Conservation (phyloP, 2,797 vertebrate species). For the Phyllotis vaccarum region DNA sequence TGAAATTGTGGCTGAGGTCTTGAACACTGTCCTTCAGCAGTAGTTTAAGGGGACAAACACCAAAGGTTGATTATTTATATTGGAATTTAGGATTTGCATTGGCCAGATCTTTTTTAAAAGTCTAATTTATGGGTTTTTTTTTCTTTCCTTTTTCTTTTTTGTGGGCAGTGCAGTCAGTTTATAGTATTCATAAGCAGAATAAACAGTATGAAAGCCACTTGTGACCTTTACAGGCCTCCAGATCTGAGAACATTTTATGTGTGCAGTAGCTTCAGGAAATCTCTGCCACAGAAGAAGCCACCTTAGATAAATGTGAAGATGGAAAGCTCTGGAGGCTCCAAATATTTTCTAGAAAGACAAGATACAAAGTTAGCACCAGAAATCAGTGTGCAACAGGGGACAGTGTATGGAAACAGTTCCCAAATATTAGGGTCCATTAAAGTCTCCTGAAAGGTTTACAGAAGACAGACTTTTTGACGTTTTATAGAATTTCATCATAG, state of each 20-base stretch:
- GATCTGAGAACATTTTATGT: not conserved
- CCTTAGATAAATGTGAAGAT: not conserved
- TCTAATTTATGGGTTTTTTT: not conserved
- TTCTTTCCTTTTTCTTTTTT: conserved; percentile 27
- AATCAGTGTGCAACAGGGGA: not conserved
- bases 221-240: not conserved
- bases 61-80: not conserved
- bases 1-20: not conserved
- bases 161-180: not conserved
- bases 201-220: not conserved
- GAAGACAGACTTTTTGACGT: not conserved
- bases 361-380: not conserved
- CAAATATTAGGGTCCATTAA: not conserved
- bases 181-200: not conserved
- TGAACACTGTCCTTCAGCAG: too few relatives aligned
- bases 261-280: not conserved
- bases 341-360: not conserved
- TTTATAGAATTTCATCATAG: not conserved
- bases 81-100: not conserved
- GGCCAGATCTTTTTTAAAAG: not conserved
- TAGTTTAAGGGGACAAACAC: not conserved
- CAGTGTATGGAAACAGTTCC: not conserved
- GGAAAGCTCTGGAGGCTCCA: not conserved
- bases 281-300: not conserved
- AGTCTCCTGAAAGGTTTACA: not conserved